Evolutionary conservation across 1,140 invertebrate genomes (phyloP).

Genomic region (Bombus difficillimus): DNA sequence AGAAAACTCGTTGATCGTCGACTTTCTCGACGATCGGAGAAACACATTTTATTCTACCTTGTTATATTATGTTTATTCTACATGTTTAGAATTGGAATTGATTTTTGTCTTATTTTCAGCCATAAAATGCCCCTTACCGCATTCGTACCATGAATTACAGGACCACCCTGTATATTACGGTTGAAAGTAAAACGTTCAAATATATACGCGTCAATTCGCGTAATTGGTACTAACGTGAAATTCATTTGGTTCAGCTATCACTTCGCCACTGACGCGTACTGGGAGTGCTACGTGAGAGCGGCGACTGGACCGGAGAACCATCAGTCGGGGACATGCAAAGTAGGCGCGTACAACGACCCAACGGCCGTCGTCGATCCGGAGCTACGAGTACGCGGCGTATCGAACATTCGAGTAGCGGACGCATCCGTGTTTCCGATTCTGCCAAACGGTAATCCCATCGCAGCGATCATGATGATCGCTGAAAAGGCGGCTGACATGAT

Average conservation of each 20-base stretch:
- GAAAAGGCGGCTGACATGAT: conserved; percentile 85
- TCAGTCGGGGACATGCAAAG: conserved; percentile 83
- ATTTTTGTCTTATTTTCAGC: too few relatives aligned
- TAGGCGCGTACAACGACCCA: conserved; percentile 79
- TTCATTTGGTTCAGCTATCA: conserved; percentile 71
- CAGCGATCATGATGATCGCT: conserved; percentile 83
- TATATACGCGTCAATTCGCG: too few relatives aligned
- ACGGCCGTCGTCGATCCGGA: conserved; percentile 82
- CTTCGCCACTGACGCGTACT: conserved; percentile 82
- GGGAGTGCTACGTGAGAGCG: conserved; percentile 80
- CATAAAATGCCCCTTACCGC: too few relatives aligned
- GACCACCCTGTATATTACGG: too few relatives aligned
- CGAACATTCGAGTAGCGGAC: conserved; percentile 83
- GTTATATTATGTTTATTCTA: too few relatives aligned
- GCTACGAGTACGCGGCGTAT: conserved; percentile 81
- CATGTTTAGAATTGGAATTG: too few relatives aligned
- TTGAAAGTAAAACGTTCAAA: too few relatives aligned
- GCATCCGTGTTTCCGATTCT: conserved; percentile 84
- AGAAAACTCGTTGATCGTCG: too few relatives aligned
- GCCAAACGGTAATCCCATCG: conserved; percentile 82
- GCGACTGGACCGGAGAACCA: conserved; percentile 81
- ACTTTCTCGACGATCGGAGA: too few relatives aligned
- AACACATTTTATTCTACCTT: too few relatives aligned
- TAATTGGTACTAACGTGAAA: neutral
- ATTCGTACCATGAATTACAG: too few relatives aligned